Conservation (phyloP, 2,888 invertebrate genomes). For the Alsophila aescularia region DNA sequence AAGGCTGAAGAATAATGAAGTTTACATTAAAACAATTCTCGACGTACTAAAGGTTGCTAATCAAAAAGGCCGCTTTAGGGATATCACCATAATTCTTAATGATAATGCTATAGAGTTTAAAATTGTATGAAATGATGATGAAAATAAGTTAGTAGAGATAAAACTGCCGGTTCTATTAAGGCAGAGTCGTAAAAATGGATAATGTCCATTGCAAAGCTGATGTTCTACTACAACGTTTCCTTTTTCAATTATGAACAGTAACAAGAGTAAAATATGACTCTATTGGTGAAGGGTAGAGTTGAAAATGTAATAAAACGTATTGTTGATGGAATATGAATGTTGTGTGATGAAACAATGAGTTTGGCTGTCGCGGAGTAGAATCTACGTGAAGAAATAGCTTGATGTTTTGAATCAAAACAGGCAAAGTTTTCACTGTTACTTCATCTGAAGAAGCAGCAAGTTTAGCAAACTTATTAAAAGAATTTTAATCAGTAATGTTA, state of each 20-base stretch:
- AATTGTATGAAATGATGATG: constrained; percentile 28
- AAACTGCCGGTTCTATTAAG: constrained; percentile 60
- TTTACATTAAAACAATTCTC: constrained; percentile 56
- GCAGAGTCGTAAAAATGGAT: constrained; percentile 67
- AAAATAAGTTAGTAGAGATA: constrained; percentile 39
- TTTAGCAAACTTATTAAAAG: too few relatives aligned
- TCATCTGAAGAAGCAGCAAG: too few relatives aligned
- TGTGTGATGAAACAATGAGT: constrained; percentile 28
- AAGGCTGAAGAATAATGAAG: constrained; percentile 36
- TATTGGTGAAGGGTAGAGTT: constrained; percentile 26
- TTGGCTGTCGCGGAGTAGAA: constrained; percentile 7
- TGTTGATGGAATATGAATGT: constrained; percentile 2
- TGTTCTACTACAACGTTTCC: constrained; percentile 7
- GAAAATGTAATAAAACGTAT: constrained; percentile 2
- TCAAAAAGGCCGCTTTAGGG: constrained; percentile 52
- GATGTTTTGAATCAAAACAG: too few relatives aligned
- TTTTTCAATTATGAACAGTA: constrained; percentile 6
- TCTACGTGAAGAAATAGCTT: background rate
- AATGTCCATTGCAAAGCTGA: constrained; percentile 53
- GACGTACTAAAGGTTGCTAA: constrained; percentile 51
- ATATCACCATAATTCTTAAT: constrained; percentile 30
- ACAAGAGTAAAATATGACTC: constrained; percentile 12
- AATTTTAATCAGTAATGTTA: too few relatives aligned
- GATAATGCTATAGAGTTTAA: constrained; percentile 33
- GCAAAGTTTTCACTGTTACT: too few relatives aligned